Evolutionary conservation across 2,888 invertebrate genomes (phyloP), one percentile per base, ranked within the genome.

Genomic region (Noctua janthina): DNA sequence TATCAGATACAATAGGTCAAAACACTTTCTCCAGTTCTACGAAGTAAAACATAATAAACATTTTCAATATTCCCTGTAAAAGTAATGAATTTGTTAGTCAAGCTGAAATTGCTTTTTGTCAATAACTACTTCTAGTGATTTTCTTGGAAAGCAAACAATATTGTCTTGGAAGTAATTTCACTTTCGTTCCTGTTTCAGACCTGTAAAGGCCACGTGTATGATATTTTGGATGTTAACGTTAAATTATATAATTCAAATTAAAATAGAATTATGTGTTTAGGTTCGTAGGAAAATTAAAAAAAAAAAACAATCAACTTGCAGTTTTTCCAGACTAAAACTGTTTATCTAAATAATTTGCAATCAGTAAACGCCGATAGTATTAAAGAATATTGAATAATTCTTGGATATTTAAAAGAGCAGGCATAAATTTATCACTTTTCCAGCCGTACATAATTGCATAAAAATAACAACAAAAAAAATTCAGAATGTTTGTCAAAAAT

Each of bases 51-150:
- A 6, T 75, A 23, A 1, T 3, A 29, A 76, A 56, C 3, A 79
- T 51, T 43, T 80, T 35, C 59, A 81, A 51, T 43, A 62, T 81
- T 81, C 17, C 59, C 10, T 20, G 17, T 62, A 11, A 46, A 29
- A 59, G 76, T n/a, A 11, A 54, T 23, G 23, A 62, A 80, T 29
- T 79, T 56, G 54, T 39, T 29, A 59, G 49, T 69, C 43, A 20
- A n/a, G 23, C 23, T 35, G 23, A 10, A 62, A 51, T 62, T n/a
- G 23, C 13, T 13, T 49, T 59, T 29, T 70, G 13, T 49, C 17
- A 29, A 69, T 59, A 56, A 56, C 17, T 49, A 17, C 49, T 51
- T 6, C 13, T 13, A 29, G n/a, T n/a, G 51, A 51, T 71, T 62
- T 81, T 62, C 51, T 20, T 51, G 17, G 7, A 51, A 79, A 10